Conservation (phyloP, 2,888 invertebrate species). For the Ochlodes sylvanus region DNA sequence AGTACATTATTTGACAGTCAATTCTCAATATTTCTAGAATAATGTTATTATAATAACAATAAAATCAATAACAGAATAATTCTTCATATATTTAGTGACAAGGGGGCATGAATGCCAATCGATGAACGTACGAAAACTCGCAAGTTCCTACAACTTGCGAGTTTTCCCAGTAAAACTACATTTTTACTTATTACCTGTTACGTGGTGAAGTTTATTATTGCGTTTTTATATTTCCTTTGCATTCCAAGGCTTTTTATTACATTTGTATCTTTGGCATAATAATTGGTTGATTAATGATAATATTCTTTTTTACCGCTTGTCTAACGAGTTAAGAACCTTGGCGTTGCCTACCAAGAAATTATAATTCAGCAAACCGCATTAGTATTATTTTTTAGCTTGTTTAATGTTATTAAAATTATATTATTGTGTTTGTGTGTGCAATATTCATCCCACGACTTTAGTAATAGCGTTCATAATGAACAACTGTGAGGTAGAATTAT, state of each 20-base stretch:
- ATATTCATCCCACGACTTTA: no score
- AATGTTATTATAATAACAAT: no score
- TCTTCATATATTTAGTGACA: no score
- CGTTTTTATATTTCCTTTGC: neutral
- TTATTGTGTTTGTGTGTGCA: no score
- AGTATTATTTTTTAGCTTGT: neutral
- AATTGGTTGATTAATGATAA: neutral
- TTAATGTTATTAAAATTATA: neutral
- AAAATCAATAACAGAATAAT: no score
- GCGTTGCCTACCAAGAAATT: neutral
- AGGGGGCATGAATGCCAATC: no score
- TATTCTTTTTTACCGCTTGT: neutral
- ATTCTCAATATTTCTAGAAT: no score
- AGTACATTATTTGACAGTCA: slow-evolving; percentile 71
- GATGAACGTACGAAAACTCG: no score
- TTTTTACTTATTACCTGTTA: neutral
- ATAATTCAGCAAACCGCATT: neutral
- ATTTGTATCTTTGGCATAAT: slow-evolving; percentile 1
- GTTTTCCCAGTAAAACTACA: no score
- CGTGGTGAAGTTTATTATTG: neutral
- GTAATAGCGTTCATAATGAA: no score
- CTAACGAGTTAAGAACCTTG: slow-evolving; percentile 7
- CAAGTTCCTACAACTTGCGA: no score
- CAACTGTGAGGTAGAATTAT: no score
- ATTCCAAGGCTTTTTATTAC: slow-evolving; percentile 4